Evolutionary conservation across 2,797 vertebrate species (phyloP).

Genomic region (Oryzias sinensis): DNA sequence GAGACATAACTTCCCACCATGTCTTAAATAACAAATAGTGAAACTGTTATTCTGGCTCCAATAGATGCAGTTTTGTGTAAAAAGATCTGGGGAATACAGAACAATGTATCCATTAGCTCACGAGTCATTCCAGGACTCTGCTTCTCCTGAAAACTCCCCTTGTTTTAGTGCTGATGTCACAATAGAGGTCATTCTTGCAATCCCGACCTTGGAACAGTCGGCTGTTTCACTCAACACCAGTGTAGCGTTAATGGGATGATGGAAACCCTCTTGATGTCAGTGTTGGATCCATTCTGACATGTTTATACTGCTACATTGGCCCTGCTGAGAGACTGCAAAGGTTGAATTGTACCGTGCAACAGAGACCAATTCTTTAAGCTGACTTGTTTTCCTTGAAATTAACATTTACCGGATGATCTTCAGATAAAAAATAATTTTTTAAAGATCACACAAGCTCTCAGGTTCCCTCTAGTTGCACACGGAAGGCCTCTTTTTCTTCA

Average conservation of each 20-base stretch:
- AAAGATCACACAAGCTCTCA: slow-evolving; percentile 1
- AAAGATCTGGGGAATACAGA: slow-evolving; percentile 54
- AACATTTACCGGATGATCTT: slow-evolving; percentile 18
- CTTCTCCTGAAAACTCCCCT: slow-evolving; percentile 59
- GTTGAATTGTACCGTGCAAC: slow-evolving; percentile 1
- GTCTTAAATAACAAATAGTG: slow-evolving; percentile 38
- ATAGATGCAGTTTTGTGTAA: slow-evolving; percentile 42
- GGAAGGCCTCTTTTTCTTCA: slow-evolving; percentile 9
- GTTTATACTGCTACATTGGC: slow-evolving; percentile 41
- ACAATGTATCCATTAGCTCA: slow-evolving; percentile 60
- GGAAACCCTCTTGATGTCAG: slow-evolving; percentile 65
- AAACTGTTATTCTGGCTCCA: slow-evolving; percentile 49
- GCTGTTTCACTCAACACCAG: slow-evolving; percentile 57
- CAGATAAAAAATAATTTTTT: slow-evolving; percentile 11
- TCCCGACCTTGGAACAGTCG: slow-evolving; percentile 63
- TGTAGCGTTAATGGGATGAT: slow-evolving; percentile 61
- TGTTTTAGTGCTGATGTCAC: slow-evolving; percentile 70
- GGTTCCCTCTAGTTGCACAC: slow-evolving; percentile 4
- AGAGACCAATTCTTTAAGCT: neutral
- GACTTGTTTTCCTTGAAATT: neutral
- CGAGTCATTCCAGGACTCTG: slow-evolving; percentile 69
- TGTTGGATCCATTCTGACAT: slow-evolving; percentile 50
- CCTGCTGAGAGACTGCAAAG: slow-evolving; percentile 22
- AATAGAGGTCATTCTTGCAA: slow-evolving; percentile 66
- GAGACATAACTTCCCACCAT: slow-evolving; percentile 40